These are phyloP conservation scores for Mythimna ferrago DNA, from an alignment of 2,888 invertebrate species.

Conservation along the genomic window DNA sequence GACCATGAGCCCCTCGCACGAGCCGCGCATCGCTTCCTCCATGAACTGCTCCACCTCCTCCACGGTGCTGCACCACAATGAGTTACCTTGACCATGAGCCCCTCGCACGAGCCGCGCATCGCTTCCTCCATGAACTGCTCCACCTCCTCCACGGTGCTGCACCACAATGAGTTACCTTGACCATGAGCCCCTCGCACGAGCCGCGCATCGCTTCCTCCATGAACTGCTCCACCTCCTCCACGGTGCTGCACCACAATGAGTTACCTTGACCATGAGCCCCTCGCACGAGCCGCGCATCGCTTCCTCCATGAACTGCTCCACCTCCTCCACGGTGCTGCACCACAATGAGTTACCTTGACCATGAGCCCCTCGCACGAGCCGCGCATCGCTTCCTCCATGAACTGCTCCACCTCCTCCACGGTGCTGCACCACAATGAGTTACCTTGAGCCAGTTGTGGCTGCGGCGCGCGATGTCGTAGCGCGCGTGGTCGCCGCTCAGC, in stretches of 20 bases:
- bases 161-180: constrained; percentile 81
- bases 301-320: constrained; percentile 98
- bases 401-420: constrained; percentile 97
- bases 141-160: constrained; percentile 94
- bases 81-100: constrained; percentile 91
- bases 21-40: constrained; percentile 97
- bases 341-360: constrained; percentile 93
- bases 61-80: constrained; percentile 92
- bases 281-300: constrained; percentile 98
- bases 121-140: constrained; percentile 98
- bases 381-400: constrained; percentile 97
- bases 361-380: constrained; percentile 98
- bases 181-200: no score
- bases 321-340: constrained; percentile 93
- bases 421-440: background rate
- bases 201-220: no score
- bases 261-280: constrained; percentile 92
- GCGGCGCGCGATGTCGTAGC: constrained; percentile 99
- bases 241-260: no score
- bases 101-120: constrained; percentile 98
- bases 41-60: constrained; percentile 98
- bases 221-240: no score
- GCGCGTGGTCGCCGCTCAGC: constrained; percentile 90
- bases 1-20: constrained; percentile 99
- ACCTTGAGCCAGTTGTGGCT: constrained; percentile 98